phyloP scores from a whole-genome alignment of 2,888 invertebrate genomes.

The Diarsia brunnea region DNA sequence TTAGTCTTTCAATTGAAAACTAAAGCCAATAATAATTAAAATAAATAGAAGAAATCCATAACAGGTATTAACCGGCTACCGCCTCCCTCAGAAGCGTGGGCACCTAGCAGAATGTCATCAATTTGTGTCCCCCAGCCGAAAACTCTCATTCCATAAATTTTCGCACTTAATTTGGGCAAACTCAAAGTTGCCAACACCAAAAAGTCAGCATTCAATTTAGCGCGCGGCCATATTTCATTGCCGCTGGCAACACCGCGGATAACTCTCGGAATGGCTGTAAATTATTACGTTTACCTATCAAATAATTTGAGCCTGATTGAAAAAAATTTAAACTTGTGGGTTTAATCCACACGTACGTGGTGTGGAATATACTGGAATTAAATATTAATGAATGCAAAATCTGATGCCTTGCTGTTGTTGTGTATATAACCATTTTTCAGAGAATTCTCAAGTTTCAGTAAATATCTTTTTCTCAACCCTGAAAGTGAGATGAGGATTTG shows the following conservation, averaged over 20 bases:
- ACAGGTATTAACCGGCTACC: neutral
- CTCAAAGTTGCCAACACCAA: conserved; percentile 64
- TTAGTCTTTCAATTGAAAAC: neutral
- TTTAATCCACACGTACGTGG: neutral
- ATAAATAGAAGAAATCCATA: conserved; percentile 18
- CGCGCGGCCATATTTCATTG: conserved; percentile 61
- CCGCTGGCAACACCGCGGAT: conserved; percentile 64
- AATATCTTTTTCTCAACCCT: neutral
- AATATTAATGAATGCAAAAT: neutral
- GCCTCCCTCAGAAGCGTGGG: conserved; percentile 6
- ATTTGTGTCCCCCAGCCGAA: conserved; percentile 52
- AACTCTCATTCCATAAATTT: conserved; percentile 68
- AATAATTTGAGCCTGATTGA: conserved; percentile 64
- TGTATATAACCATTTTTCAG: neutral
- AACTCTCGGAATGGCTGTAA: conserved; percentile 58
- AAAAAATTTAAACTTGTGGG: conserved; percentile 42
- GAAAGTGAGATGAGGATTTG: neutral
- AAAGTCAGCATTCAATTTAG: conserved; percentile 69
- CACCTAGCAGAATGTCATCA: conserved; percentile 52
- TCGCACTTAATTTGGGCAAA: conserved; percentile 63
- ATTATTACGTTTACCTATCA: conserved; percentile 64
- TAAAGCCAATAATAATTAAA: conserved; percentile 17
- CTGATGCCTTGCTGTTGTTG: neutral
- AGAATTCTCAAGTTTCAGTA: neutral
- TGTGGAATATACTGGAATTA: neutral